A percentile compares a stretch with the other conserved stretches of the same genome.
phyloP scores from a whole-genome alignment of 2,113 vertebrate genomes.

The Platichthys stellatus region DNA sequence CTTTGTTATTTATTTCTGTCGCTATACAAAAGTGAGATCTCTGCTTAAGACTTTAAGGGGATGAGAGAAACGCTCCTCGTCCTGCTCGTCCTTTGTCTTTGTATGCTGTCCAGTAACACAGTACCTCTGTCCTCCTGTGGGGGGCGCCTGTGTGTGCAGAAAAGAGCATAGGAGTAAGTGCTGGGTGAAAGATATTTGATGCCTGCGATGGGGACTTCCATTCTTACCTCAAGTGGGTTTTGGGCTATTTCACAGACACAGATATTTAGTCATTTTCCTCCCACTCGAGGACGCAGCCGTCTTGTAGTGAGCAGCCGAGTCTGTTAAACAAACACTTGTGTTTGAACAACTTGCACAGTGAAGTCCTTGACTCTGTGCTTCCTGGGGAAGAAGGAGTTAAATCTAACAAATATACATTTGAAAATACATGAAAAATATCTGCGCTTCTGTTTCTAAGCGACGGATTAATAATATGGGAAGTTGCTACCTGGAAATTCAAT shows the following conservation, averaged over 20 bases:
- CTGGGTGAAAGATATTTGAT: constrained; percentile 50
- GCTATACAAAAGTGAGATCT: neutral
- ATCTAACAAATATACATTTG: constrained; percentile 72
- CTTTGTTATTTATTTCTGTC: constrained; percentile 1
- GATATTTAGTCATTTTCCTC: constrained; percentile 74
- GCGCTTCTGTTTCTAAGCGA: constrained; percentile 79
- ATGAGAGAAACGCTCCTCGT: neutral
- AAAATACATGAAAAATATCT: constrained; percentile 27
- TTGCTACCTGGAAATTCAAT: constrained; percentile 59
- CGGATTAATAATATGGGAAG: constrained; percentile 63
- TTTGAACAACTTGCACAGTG: constrained; percentile 66
- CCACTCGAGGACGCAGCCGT: constrained; percentile 74
- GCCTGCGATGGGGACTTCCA: constrained; percentile 78
- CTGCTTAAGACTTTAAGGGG: constrained; percentile 3
- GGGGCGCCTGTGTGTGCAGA: constrained; percentile 76
- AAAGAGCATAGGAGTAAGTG: constrained; percentile 59
- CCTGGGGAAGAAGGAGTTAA: constrained; percentile 73
- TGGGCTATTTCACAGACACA: constrained; percentile 74
- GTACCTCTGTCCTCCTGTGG: constrained; percentile 73
- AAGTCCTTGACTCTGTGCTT: constrained; percentile 62
- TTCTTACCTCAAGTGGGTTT: constrained; percentile 75
- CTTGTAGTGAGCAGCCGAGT: constrained; percentile 67
- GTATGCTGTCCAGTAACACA: constrained; percentile 45
- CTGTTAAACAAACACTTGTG: constrained; percentile 77
- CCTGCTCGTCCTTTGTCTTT: constrained; percentile 47